Evolutionary conservation across 2,797 vertebrate species (phyloP).

Genomic region (Hypotaenidia okinawae): DNA sequence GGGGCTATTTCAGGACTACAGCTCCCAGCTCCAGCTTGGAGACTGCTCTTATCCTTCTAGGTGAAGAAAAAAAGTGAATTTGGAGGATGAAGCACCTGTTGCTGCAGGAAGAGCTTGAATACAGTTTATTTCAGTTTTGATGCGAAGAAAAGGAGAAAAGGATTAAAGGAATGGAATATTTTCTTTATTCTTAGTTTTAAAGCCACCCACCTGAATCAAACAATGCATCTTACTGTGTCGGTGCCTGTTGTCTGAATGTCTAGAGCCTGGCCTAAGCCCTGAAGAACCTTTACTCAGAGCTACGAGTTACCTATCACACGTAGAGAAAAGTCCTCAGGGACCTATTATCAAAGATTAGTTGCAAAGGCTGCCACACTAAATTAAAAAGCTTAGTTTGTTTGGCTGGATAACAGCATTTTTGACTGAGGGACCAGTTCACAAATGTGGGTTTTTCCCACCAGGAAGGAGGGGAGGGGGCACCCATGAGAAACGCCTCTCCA

Average conservation of each 20-base stretch:
- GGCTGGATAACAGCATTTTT: not conserved
- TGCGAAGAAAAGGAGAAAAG: not conserved
- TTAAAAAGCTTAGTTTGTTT: not conserved
- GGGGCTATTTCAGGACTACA: not conserved
- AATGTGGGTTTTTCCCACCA: not conserved
- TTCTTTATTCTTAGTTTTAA: not conserved
- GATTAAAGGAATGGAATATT: rapidly evolving
- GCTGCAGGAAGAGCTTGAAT: not conserved
- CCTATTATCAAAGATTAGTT: rapidly evolving
- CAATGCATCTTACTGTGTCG: rapidly evolving
- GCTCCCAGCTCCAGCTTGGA: not conserved
- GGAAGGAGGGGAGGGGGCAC: not conserved
- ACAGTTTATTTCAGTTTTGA: not conserved
- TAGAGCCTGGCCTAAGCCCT: not conserved
- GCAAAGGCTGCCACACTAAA: not conserved
- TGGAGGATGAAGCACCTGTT: not conserved
- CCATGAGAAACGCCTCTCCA: rapidly evolving
- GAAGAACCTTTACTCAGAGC: not conserved
- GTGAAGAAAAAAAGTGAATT: not conserved
- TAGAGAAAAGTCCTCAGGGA: not conserved
- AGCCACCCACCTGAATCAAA: not conserved
- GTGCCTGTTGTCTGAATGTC: not conserved
- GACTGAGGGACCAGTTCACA: not conserved
- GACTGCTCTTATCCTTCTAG: not conserved
- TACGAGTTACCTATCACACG: rapidly evolving